Evolutionary conservation across 1,140 invertebrate species (phyloP).

Genomic region (Drosophila leontia): DNA sequence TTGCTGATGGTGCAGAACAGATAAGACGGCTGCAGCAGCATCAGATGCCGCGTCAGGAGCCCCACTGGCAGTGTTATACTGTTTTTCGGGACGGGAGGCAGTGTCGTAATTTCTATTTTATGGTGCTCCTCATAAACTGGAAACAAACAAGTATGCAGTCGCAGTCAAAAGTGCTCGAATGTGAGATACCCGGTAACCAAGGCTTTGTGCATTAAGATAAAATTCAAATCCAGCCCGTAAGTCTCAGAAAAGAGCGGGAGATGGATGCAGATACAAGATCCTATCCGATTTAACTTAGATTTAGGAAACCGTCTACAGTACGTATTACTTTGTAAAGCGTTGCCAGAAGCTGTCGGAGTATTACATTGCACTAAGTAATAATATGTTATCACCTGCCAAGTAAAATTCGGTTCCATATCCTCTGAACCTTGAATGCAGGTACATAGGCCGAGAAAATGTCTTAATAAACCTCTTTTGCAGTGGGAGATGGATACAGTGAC

Average conservation of each 20-base stretch:
- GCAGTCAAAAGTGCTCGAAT: background rate
- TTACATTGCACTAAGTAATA: background rate
- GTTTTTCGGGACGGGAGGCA: slow-evolving; percentile 26
- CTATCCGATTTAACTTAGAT: too few species aligned
- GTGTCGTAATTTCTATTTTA: slow-evolving; percentile 64
- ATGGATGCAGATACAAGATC: background rate
- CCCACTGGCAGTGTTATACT: slow-evolving; percentile 33
- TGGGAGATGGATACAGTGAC: slow-evolving; percentile 9
- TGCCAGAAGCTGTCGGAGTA: too few species aligned
- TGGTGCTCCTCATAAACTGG: slow-evolving; percentile 10
- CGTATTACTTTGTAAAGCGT: too few species aligned
- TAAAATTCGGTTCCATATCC: background rate
- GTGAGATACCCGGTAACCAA: background rate
- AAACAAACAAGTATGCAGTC: background rate
- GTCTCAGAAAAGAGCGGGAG: background rate
- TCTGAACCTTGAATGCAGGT: too few species aligned
- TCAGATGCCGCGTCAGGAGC: slow-evolving; percentile 28
- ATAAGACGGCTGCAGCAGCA: slow-evolving; percentile 53
- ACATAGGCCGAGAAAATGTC: slow-evolving; percentile 5
- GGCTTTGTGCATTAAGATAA: background rate
- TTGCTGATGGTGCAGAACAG: slow-evolving; percentile 64
- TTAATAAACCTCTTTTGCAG: background rate
- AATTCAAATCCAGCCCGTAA: background rate
- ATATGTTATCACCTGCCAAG: background rate
- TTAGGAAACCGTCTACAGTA: too few species aligned